Evolutionary conservation across 2,797 vertebrate genomes (phyloP), one percentile per base, ranked within the genome.

Genomic region (Notolepis coatsorum): DNA sequence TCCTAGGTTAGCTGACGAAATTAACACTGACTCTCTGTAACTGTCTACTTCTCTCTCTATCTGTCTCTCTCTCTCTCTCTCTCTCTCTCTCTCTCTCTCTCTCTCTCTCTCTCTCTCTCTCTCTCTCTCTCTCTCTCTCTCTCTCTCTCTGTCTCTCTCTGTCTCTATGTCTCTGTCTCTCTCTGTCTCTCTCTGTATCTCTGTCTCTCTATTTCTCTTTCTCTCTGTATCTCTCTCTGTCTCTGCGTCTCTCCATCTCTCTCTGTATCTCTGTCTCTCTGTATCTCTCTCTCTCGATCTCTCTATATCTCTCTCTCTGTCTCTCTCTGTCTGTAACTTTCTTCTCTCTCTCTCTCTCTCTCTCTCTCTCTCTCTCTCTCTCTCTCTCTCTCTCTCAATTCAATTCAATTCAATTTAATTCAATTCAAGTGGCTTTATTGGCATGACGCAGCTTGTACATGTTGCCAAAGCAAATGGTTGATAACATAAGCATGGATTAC

Each of bases 171-270:
- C 7, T 30, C 27, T 55, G 12, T 57, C 28, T 49, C 13, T 25
- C 51, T 31, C 30, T 21, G 24, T 38, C 0, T 25, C 27, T 49
- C 10, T 0, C 47, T 43, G n/a, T n/a, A n/a, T n/a, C 20, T 37
- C 20, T 27, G 35, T 42, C 8, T 41, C 10, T 17, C 23, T 56
- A 62, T 61, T 21, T 43, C 57, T 66, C 47, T 63, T 39, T 39
- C 10, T 0, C 5, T 27, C 17, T 37, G n/a, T n/a, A n/a, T 61
- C 55, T 27, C 9, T 49, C 20, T 57, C 59, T 12, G 1, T 35
- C 10, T 38, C 13, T n/a, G n/a, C n/a, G n/a, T n/a, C n/a, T n/a
- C n/a, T n/a, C n/a, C n/a, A n/a, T 15, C 35, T 15, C 35, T 15
- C 15, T 37, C 13, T 37, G 13, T 37, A 3, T 37, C 2, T 35